These are phyloP conservation scores for Hipposideros larvatus DNA, from an alignment of 2,797 vertebrate species.

Conservation along the genomic window DNA sequence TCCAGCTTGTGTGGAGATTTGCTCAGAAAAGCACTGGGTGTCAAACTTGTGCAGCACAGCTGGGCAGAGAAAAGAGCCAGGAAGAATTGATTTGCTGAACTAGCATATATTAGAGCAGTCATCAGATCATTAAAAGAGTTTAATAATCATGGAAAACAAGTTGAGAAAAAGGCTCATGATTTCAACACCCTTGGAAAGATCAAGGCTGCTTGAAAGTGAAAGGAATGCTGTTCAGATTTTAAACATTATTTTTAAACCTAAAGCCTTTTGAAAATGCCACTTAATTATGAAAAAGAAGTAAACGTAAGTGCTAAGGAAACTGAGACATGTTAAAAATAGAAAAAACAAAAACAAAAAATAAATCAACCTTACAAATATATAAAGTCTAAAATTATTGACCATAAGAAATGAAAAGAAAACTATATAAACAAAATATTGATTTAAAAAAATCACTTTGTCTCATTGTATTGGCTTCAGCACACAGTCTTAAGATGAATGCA, in stretches of 20 bases:
- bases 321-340: neutral
- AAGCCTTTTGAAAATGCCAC: neutral
- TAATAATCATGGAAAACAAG: constrained; percentile 21
- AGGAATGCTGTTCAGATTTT: neutral
- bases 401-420: neutral
- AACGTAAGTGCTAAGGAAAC: neutral
- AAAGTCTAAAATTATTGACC: neutral
- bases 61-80: neutral
- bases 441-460: neutral
- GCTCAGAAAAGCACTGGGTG: neutral
- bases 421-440: neutral
- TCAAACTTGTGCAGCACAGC: neutral
- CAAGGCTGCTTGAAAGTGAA: neutral
- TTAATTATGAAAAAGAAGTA: neutral
- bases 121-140: constrained; percentile 46
- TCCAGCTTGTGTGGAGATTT: neutral
- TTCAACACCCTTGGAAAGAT: neutral
- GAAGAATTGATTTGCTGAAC: constrained; percentile 41
- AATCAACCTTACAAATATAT: neutral
- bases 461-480: neutral
- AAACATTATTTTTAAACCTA: neutral
- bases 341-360: neutral
- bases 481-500: neutral
- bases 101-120: neutral
- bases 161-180: constrained; percentile 28